A percentile compares a stretch with the other conserved stretches of the same genome.
Evolutionary conservation across 2,888 invertebrate species (phyloP).

Genomic region (Eupithecia abbreviata): DNA sequence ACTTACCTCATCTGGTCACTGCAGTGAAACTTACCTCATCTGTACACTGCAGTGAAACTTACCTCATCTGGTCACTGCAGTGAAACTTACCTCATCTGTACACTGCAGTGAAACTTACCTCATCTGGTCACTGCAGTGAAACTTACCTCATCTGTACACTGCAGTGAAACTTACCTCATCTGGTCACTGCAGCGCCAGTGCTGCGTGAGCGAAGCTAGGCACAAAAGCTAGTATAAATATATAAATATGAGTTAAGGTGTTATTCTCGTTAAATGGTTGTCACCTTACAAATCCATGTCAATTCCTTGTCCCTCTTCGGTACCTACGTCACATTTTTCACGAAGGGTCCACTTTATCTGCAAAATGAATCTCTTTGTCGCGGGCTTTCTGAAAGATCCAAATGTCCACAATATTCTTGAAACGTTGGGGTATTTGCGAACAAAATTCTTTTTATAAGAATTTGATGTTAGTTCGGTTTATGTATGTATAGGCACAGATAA

Average conservation of each 20-base stretch:
- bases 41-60: too few species aligned
- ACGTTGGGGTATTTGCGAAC: not conserved
- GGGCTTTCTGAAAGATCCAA: slow-evolving; percentile 23
- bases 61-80: too few species aligned
- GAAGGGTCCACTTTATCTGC: slow-evolving; percentile 40
- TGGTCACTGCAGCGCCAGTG: too few species aligned
- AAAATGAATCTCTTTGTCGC: slow-evolving; percentile 43
- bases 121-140: too few species aligned
- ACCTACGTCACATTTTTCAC: slow-evolving; percentile 14
- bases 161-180: too few species aligned
- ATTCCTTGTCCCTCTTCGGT: slow-evolving; percentile 7
- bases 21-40: too few species aligned
- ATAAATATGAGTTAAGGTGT: not conserved
- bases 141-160: too few species aligned
- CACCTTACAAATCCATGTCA: slow-evolving; percentile 10
- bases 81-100: too few species aligned
- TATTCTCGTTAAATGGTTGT: slow-evolving; percentile 8
- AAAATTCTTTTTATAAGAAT: not conserved
- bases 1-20: too few species aligned
- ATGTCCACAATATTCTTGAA: not conserved
- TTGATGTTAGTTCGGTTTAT: not conserved
- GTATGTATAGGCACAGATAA: not conserved
- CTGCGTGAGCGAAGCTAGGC: not conserved
- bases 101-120: too few species aligned
- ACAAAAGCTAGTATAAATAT: not conserved